A percentile compares a stretch with the other conserved stretches of the same genome.
Conservation (phyloP, 2,888 invertebrate species). For the Agrotis ipsilon region DNA sequence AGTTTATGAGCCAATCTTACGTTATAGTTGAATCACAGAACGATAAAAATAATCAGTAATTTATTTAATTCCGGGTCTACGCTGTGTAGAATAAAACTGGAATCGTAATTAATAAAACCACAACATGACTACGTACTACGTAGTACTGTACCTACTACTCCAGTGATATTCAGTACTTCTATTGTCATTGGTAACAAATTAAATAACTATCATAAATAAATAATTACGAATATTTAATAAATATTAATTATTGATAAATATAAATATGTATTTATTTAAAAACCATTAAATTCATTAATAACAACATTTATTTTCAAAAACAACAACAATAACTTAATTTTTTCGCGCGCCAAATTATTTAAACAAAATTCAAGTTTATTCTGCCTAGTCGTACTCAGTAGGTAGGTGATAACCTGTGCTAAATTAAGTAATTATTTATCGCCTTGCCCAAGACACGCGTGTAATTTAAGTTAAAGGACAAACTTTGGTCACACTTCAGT, state of each 20-base stretch:
- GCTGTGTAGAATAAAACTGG: constrained; percentile 20
- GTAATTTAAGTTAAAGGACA: constrained; percentile 48
- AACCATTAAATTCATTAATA: no score
- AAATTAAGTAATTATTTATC: constrained; percentile 23
- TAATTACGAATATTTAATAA: no score
- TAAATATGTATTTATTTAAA: no score
- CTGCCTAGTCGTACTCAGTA: not conserved
- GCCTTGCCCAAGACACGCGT: constrained; percentile 28
- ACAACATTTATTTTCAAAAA: no score
- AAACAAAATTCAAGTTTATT: not conserved
- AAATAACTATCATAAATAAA: no score
- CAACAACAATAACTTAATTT: no score
- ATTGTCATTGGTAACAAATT: not conserved
- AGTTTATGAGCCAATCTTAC: constrained; percentile 39
- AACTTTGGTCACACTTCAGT: constrained; percentile 49
- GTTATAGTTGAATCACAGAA: constrained; percentile 31
- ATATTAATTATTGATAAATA: no score
- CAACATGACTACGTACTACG: not conserved
- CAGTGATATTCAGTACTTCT: not conserved
- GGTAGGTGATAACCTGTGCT: not conserved
- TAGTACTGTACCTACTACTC: no score
- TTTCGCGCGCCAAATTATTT: no score
- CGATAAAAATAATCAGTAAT: constrained; percentile 18
- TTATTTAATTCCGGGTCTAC: constrained; percentile 22
- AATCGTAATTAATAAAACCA: constrained; percentile 18